These are phyloP conservation scores for Cyphomyrmex costatus DNA, from an alignment of 1,140 invertebrate species.

Conservation along the genomic window DNA sequence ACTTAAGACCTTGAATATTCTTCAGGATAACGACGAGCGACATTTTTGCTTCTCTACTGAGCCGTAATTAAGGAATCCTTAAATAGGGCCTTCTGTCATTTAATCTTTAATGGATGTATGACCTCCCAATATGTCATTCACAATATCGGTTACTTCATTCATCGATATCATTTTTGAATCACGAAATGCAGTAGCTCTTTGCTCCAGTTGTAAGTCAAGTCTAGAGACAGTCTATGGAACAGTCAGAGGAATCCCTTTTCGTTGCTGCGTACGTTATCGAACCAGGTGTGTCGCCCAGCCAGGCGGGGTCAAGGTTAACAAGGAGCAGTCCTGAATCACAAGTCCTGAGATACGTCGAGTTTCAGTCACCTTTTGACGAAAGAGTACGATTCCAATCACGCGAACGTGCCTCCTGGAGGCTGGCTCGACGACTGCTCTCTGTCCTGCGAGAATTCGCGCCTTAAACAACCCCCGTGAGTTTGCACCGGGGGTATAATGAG, in stretches of 20 bases:
- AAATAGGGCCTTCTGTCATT: background rate
- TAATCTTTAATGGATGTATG: constrained; percentile 50
- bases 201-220: background rate
- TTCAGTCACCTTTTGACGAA: constrained; percentile 10
- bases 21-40: constrained; percentile 89
- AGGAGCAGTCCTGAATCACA: constrained; percentile 1
- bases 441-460: constrained; percentile 75
- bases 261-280: constrained; percentile 35
- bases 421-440: constrained; percentile 69
- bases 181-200: background rate
- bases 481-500: constrained; percentile 50
- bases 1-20: constrained; percentile 89
- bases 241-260: background rate
- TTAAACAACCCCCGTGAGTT: constrained; percentile 70
- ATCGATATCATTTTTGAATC: constrained; percentile 27
- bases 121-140: background rate
- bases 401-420: constrained; percentile 47
- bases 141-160: constrained; percentile 25
- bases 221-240: background rate
- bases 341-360: constrained; percentile 16
- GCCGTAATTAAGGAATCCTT: background rate
- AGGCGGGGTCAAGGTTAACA: constrained; percentile 31
- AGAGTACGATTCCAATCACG: background rate
- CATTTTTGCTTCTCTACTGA: constrained; percentile 82
- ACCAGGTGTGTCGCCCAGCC: constrained; percentile 22